Evolutionary conservation across 2,888 invertebrate genomes (phyloP), one percentile per base, ranked within the genome.

Genomic region (Ophion slaviceki): DNA sequence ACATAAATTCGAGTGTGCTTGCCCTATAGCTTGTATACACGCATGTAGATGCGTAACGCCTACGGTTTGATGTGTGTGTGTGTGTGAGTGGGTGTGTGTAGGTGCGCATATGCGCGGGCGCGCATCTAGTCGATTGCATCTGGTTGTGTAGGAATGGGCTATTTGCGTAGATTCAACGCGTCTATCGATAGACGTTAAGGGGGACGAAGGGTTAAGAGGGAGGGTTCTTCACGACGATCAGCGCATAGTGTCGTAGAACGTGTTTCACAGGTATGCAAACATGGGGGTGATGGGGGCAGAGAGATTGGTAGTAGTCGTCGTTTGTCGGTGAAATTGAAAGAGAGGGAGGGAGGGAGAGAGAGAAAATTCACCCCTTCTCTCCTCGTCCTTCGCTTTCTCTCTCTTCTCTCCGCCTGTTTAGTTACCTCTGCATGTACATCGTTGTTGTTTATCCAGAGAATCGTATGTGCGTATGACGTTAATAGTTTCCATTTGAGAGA

Each of bases 381-480:
- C 8, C 40, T 40, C 40, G 0, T 3, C 40, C 8, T 40, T 8
- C 40, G 7, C 40, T 40, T 2, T 36, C 40, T 40, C 40, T 7
- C 40, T 40, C 40, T 7, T 40, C 40, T 40, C 40, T 40, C 40
- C 8, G 7, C 40, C 40, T 40, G 8, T 40, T 40, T 7, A 40
- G 8, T 17, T 70, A 6, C 24, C 14, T 45, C 11, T 64, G 24
- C 24, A 24, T 24, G 80, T 61, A 45, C 80, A 86, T 82, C 66
- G 77, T 80, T 72, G 77, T 47, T 74, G 20, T 77, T 67, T 77
- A 68, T 59, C 45, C 8, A 62, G 61, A 20, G 76, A 71, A 76
- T 24, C 47, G 82, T 86, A 86, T 82, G 82, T 85, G 79, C 76
- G 76, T 85, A 77, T 40, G 72, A 62, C 59, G 59, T 66, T 67